Percentiles rank a stretch among this genome's conserved stretches.
phyloP scores from a whole-genome alignment of 2,888 invertebrate species.

The Julus scanicus region DNA sequence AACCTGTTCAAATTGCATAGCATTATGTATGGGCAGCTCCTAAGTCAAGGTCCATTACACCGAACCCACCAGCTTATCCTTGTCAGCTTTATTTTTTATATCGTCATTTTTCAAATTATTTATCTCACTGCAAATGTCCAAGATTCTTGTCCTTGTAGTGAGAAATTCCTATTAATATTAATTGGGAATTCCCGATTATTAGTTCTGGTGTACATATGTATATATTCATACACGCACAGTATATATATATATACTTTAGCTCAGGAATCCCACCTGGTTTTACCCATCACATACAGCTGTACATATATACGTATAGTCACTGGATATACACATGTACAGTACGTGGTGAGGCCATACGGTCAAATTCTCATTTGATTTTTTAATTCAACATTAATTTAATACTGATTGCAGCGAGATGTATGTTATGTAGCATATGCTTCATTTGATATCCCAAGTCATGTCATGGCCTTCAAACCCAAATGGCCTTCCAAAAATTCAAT shows the following conservation, averaged over 20 bases:
- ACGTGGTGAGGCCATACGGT: not conserved
- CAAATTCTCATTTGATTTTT: not conserved
- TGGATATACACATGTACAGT: not conserved
- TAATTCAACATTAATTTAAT: not conserved
- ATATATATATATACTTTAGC: too few species aligned
- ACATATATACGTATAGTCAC: not conserved
- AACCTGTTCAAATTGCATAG: too few species aligned
- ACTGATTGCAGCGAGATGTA: not conserved
- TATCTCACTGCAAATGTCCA: not conserved
- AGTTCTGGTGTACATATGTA: not conserved
- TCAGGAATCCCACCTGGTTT: constrained; percentile 42
- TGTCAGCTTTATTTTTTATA: not conserved
- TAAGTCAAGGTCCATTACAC: not conserved
- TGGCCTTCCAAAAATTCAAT: constrained; percentile 1
- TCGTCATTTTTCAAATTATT: not conserved
- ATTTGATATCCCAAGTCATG: not conserved
- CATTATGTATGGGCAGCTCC: too few species aligned
- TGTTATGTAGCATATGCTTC: not conserved
- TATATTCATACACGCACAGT: not conserved
- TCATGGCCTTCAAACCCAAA: constrained; percentile 35
- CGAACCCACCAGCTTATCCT: not conserved
- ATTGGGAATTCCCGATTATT: not conserved
- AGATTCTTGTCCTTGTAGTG: constrained; percentile 4
- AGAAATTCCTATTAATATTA: not conserved
- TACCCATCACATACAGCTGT: constrained; percentile 18